Base-by-base conservation (phyloP, 2,113 vertebrate genomes). In the Choloepus hoffmanni region DNA sequence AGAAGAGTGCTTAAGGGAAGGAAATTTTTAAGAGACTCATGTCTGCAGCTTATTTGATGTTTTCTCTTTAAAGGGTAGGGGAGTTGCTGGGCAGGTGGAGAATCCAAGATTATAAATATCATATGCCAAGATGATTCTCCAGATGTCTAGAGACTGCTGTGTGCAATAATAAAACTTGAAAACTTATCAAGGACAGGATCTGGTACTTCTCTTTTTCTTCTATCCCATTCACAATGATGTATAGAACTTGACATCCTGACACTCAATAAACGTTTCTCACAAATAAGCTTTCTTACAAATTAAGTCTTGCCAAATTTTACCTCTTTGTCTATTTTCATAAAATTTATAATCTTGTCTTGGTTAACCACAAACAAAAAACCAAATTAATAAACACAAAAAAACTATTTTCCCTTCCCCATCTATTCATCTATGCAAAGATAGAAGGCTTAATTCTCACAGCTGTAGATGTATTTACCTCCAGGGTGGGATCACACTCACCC, bases 11-110 rank as follows among this genome's bases (percentile, higher is more conserved):
- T 70, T 78, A 43, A 88, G 24, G 30, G 45, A 96, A 93, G 92
- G 1, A 55, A 19, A 76, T 53, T 19, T 78, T 84, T 87, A 63
- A 90, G 85, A 15, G 48, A 94, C 21, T 90, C 23, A 24, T 90
- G 90, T 95, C 72, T 83, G 55, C 12, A 85, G 81, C 30, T 87
- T 68, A 26, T 83, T 62, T 79, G 85, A 65, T 58, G 45, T 24
- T 86, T 92, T n/a, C 4, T 18, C 53, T 86, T 86, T 40, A 40
- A 45, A 15, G 28, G 14, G 7, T 70, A 11, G 43, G 45, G 6
- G 72, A 89, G 43, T 63, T 48, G 15, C 36, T 48, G 24, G 65
- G 30, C 33, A 72, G 50, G 58, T 60, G 48, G 50, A 21, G 67
- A 79, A 67, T 63, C 50, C 50, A 86, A 79, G 74, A 68, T 81